Conservation (phyloP, 1,140 invertebrate species). For the Drosophila parvula region DNA sequence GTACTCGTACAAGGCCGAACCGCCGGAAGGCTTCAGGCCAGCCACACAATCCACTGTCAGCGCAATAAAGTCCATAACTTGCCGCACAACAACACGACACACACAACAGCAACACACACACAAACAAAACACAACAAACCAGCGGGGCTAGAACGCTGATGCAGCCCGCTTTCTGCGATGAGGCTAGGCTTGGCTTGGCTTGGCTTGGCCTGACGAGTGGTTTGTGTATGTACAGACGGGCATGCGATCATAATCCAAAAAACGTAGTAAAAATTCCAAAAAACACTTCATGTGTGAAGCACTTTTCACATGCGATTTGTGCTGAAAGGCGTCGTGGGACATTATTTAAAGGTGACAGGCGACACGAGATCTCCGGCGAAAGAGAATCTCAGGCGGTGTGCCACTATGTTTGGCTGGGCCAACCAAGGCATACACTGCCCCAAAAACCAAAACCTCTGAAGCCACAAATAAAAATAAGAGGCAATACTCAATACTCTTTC, state of each 20-base stretch:
- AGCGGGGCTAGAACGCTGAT: constrained; percentile 20
- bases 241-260: constrained; percentile 69
- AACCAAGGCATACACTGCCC: constrained; percentile 1
- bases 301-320: constrained; percentile 83
- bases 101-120: constrained; percentile 5
- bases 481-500: neutral
- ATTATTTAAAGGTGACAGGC: constrained; percentile 82
- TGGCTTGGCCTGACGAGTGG: constrained; percentile 32
- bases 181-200: constrained; percentile 2
- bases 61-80: constrained; percentile 54
- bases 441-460: neutral
- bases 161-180: constrained; percentile 28
- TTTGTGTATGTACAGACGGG: constrained; percentile 31
- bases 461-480: neutral
- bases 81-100: constrained; percentile 26
- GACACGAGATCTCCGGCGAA: constrained; percentile 69
- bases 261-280: constrained; percentile 63
- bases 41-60: constrained; percentile 49
- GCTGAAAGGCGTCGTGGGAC: constrained; percentile 80
- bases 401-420: constrained; percentile 30
- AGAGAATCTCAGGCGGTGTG: constrained; percentile 55
- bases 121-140: constrained; percentile 21
- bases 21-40: constrained; percentile 13
- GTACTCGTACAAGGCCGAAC: constrained; percentile 20
- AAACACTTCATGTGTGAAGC: constrained; percentile 78